Conservation (phyloP, 2,888 invertebrate genomes). For the Nemapogon koenigi region DNA sequence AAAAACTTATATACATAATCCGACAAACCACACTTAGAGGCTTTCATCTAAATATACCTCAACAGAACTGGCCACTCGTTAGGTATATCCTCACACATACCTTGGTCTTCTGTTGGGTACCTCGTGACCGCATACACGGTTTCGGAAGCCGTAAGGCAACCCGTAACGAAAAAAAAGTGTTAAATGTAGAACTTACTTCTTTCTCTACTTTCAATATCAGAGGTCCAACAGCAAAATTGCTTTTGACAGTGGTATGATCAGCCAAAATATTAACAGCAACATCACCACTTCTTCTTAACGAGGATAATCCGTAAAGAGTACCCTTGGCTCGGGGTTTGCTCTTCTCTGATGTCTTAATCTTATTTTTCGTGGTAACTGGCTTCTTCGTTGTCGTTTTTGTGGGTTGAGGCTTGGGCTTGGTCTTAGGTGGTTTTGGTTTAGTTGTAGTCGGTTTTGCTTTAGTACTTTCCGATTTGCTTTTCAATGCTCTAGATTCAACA, state of each 20-base stretch:
- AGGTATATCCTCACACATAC: no score
- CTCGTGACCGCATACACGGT: no score
- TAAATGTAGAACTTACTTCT: constrained; percentile 59
- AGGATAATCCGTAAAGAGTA: constrained; percentile 80
- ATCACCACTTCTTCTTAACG: constrained; percentile 79
- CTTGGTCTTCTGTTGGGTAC: no score
- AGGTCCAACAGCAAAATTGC: constrained; percentile 82
- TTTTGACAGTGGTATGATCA: constrained; percentile 82
- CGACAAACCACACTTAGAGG: no score
- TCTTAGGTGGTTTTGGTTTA: constrained; percentile 17
- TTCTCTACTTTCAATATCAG: constrained; percentile 80
- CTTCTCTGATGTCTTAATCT: constrained; percentile 44
- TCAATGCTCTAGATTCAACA: constrained; percentile 36
- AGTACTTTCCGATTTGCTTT: constrained; percentile 30
- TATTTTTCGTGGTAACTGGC: constrained; percentile 36
- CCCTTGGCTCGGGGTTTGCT: constrained; percentile 74
- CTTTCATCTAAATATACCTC: no score
- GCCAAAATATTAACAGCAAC: constrained; percentile 81
- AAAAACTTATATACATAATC: no score
- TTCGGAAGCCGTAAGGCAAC: no score
- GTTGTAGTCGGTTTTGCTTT: constrained; percentile 19
- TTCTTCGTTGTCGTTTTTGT: constrained; percentile 38
- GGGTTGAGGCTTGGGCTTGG: constrained; percentile 25
- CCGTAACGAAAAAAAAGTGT: no score
- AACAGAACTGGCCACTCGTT: no score